A percentile compares a stretch with the other conserved stretches of the same genome.
Evolutionary conservation across 1,140 invertebrate genomes (phyloP).

Genomic region (Lamellibrachia luymesi): DNA sequence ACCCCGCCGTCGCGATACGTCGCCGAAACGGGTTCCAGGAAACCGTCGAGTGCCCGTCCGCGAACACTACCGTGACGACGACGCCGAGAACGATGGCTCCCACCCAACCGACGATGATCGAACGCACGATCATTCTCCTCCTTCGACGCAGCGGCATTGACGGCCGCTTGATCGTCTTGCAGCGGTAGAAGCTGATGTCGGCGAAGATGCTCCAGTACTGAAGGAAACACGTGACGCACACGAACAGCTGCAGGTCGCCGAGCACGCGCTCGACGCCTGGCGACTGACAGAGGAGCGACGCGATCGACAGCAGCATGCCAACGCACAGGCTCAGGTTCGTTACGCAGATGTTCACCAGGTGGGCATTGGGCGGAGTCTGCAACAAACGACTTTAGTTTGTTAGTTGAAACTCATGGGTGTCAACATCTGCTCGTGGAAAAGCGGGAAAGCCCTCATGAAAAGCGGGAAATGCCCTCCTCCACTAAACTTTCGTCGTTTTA

Average conservation of each 20-base stretch:
- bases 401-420: not conserved
- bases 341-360: constrained; percentile 44
- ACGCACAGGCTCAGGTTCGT: constrained; percentile 39
- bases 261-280: constrained; percentile 6
- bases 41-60: constrained; percentile 24
- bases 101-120: constrained; percentile 36
- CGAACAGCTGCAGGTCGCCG: constrained; percentile 39
- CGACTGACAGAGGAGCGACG: constrained; percentile 25
- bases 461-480: too few species aligned
- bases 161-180: constrained; percentile 35
- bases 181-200: constrained; percentile 40
- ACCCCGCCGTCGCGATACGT: not conserved
- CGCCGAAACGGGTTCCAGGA: constrained; percentile 21
- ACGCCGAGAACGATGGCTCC: constrained; percentile 33
- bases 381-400: constrained; percentile 17
- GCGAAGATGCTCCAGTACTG: constrained; percentile 45
- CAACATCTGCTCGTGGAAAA: not conserved
- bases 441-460: too few species aligned
- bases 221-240: constrained; percentile 33
- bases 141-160: constrained; percentile 32
- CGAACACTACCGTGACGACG: constrained; percentile 33
- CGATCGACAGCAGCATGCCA: constrained; percentile 34
- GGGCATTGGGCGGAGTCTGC: constrained; percentile 42
- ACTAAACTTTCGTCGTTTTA: too few species aligned
- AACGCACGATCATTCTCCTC: constrained; percentile 33